Evolutionary conservation across 2,113 vertebrate species (phyloP), one percentile per base, ranked within the genome.

Genomic region (Chlorodrepanis virens): DNA sequence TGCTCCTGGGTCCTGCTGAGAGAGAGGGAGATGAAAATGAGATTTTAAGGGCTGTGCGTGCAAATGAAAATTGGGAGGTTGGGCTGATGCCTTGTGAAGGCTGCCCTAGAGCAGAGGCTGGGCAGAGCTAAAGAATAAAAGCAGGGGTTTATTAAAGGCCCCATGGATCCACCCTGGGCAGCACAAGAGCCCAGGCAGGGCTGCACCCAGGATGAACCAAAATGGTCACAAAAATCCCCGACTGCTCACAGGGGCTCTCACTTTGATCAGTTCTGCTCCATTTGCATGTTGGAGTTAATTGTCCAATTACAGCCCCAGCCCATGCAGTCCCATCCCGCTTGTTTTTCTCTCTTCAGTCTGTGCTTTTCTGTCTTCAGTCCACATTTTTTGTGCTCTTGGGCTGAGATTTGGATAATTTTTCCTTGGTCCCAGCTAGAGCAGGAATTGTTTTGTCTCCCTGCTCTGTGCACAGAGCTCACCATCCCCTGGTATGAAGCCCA

Each of bases 161-260:
- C 23, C 33, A 10, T 57, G 33, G 21, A 57, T 57, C 2, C 56
- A 57, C 21, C 33, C 23, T 57, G 56, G 56, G 33, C 56, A n/a
- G 33, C 33, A 57, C 33, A 6, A 57, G 56, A 57, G 21, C 33
- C 21, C 56, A n/a, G 9, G 33, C 56, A 57, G 33, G 54, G 54
- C 54, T n/a, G 31, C 54, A n/a, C 54, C 54, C 33, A 14, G 10
- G 33, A 5, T n/a, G 56, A n/a, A 23, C 56, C 33, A 57, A 57
- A n/a, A n/a, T 57, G 56, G 56, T 6, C 33, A 5, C 31, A n/a
- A 56, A 54, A 56, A 54, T 54, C 4, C 52, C 4, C 5, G 17
- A 21, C 4, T 6, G 12, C 1, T 13, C 31, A 22, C 1, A 3
- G 54, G 20, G 21, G 10, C 56, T 57, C 5, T 57, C 56, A 10